A percentile compares a stretch with the other conserved stretches of the same genome.
Conservation (phyloP, 2,888 invertebrate genomes). For the Aphidius colemani region DNA sequence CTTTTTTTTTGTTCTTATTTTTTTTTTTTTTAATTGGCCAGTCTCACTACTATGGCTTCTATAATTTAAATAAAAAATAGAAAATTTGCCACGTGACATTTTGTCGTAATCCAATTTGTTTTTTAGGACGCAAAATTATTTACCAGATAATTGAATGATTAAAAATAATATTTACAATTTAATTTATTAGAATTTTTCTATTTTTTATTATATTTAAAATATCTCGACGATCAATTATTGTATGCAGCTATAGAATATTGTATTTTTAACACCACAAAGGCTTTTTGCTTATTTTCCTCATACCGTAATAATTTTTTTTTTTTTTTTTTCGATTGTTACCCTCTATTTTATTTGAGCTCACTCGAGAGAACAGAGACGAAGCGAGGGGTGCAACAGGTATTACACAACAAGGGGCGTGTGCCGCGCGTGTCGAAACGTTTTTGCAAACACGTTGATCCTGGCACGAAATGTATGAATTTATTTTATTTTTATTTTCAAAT, state of each 20-base stretch:
- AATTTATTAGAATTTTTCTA: too few relatives aligned
- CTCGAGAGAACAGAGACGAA: conserved; percentile 11
- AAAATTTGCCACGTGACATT: too few relatives aligned
- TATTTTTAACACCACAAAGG: conserved; percentile 3
- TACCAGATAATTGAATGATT: too few relatives aligned
- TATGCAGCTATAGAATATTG: neutral
- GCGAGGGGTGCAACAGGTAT: conserved; percentile 18
- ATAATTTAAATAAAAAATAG: too few relatives aligned
- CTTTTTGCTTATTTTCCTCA: neutral
- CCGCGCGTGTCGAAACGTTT: conserved; percentile 15
- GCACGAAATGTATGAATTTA: neutral
- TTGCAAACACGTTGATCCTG: conserved; percentile 14
- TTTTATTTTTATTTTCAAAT: too few relatives aligned
- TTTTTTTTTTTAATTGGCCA: too few relatives aligned
- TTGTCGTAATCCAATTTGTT: too few relatives aligned
- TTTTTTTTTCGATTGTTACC: conserved; percentile 14
- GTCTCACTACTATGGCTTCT: too few relatives aligned
- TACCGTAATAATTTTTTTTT: neutral
- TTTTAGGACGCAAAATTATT: too few relatives aligned
- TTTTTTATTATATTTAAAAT: too few relatives aligned
- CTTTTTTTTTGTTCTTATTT: too few relatives aligned
- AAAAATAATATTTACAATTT: too few relatives aligned
- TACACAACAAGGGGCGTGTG: conserved; percentile 19
- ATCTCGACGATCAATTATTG: neutral
- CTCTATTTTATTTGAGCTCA: conserved; percentile 19